These are phyloP conservation scores for Temnothorax rugatulus DNA, from an alignment of 2,888 invertebrate species.

Conservation along the genomic window DNA sequence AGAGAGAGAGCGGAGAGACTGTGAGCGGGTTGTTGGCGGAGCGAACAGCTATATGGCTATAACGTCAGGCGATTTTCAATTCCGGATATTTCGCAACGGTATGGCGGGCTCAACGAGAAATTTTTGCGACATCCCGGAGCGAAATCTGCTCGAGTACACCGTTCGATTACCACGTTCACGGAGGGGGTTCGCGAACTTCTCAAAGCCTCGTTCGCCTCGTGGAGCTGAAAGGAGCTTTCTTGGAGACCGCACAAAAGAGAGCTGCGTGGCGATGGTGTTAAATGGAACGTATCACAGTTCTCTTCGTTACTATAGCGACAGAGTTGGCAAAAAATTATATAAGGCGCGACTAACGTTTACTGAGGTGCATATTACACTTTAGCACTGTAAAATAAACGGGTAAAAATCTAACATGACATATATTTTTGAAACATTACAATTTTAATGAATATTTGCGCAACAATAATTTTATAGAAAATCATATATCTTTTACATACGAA, in stretches of 20 bases:
- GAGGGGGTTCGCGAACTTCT: conserved; percentile 24
- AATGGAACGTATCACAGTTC: conserved; percentile 45
- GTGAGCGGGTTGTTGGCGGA: neutral
- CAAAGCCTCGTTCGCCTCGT: conserved; percentile 14
- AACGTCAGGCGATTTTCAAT: conserved; percentile 50
- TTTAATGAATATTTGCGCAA: neutral
- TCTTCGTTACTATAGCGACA: conserved; percentile 18
- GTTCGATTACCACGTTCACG: conserved; percentile 47
- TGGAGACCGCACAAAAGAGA: conserved; percentile 32
- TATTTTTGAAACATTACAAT: neutral
- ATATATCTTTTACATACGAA: neutral
- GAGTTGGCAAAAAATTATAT: conserved; percentile 5
- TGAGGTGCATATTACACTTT: neutral
- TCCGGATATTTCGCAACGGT: conserved; percentile 57
- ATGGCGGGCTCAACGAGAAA: conserved; percentile 46
- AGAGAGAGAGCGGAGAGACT: conserved; percentile 34
- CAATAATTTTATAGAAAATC: neutral
- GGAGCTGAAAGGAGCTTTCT: conserved; percentile 33
- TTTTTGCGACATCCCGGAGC: conserved; percentile 54
- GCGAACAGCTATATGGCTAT: neutral
- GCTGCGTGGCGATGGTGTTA: conserved; percentile 35
- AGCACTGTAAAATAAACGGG: neutral
- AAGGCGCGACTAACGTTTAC: neutral
- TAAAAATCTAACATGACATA: neutral
- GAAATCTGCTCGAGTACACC: conserved; percentile 24